Conservation (phyloP, 2,113 vertebrate species). For the Melanocharis versteri region DNA sequence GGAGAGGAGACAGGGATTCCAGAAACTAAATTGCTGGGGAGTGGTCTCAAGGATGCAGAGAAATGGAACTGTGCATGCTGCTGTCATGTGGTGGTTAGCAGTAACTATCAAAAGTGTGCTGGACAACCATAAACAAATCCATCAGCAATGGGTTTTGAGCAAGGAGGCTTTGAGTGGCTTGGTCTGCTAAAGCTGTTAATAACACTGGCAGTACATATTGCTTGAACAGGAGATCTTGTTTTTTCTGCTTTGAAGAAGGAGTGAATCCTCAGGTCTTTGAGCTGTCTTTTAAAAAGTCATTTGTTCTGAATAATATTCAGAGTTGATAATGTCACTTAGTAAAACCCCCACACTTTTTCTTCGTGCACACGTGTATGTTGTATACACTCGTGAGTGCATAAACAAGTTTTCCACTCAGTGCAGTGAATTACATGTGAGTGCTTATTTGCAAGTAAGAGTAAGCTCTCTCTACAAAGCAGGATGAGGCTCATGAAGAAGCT, state of each 20-base stretch:
- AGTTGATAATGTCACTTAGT: neutral
- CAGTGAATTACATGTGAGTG: neutral
- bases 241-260: neutral
- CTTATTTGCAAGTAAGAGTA: neutral
- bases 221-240: neutral
- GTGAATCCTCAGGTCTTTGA: neutral
- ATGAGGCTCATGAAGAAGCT: neutral
- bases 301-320: neutral
- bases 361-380: neutral
- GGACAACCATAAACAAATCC: neutral
- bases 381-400: neutral
- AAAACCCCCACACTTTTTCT: neutral
- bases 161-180: neutral
- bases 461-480: neutral
- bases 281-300: neutral
- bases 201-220: neutral
- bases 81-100: neutral
- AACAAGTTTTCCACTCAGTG: neutral
- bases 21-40: neutral
- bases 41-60: neutral
- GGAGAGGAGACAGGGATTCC: neutral
- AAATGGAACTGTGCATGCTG: neutral
- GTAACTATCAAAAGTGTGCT: neutral
- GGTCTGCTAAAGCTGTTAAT: neutral
- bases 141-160: neutral